A percentile compares a stretch with the other conserved stretches of the same genome.
These are phyloP conservation scores for Amphiura filiformis DNA, from an alignment of 35 echinoderm and acorn worm genomes.

Conservation along the genomic window DNA sequence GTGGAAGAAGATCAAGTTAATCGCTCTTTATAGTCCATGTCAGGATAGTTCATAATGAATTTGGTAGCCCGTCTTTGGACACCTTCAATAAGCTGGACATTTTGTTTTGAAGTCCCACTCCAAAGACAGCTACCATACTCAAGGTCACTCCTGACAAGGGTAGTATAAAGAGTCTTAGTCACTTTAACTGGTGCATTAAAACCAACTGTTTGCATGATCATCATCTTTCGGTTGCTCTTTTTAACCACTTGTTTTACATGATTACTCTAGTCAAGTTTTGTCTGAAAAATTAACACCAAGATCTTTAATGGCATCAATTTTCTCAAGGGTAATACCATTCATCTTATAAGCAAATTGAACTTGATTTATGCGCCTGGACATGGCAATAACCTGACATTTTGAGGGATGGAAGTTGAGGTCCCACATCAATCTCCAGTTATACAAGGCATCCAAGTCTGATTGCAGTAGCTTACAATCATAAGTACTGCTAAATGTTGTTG, in stretches of 20 bases:
- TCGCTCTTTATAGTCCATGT: not conserved
- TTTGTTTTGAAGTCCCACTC: constrained; percentile 27
- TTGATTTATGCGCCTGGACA: not conserved
- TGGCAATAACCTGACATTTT: not conserved
- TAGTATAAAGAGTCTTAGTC: not conserved
- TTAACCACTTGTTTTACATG: no score
- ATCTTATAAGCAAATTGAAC: not conserved
- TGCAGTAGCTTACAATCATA: not conserved
- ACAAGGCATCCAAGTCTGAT: not conserved
- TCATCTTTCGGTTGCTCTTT: no score
- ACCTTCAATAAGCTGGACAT: constrained; percentile 7
- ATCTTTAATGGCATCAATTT: no score
- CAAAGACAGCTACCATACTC: constrained; percentile 27
- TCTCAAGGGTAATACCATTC: no score
- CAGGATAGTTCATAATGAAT: constrained; percentile 6
- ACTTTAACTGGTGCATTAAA: not conserved
- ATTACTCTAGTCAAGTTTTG: no score
- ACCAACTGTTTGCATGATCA: no score
- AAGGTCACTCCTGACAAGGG: constrained; percentile 12
- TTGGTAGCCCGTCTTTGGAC: constrained; percentile 12
- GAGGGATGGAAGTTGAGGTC: not conserved
- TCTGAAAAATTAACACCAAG: no score
- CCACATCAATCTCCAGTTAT: not conserved
- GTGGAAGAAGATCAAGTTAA: not conserved
- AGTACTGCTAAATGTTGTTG: not conserved